These are phyloP conservation scores for Catharus fuscescens DNA, from an alignment of 2,113 vertebrate genomes.

Conservation along the genomic window DNA sequence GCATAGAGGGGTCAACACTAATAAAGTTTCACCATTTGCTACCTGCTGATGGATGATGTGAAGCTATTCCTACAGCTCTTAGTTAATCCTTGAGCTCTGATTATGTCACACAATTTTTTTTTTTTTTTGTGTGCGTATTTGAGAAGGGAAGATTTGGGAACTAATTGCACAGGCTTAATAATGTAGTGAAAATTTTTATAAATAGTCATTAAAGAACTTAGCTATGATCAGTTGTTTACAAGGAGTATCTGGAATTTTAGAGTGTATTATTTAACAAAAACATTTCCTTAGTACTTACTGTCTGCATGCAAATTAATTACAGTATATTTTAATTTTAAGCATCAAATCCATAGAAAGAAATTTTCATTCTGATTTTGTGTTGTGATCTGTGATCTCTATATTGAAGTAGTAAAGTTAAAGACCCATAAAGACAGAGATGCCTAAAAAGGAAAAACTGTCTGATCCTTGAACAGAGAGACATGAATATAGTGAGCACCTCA, in stretches of 20 bases:
- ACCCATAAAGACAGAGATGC: not conserved
- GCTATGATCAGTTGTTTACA: not conserved
- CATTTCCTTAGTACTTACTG: not conserved
- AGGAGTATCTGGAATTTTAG: not conserved
- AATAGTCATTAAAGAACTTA: not conserved
- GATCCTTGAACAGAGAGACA: not conserved
- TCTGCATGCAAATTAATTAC: not conserved
- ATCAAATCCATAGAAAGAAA: not conserved
- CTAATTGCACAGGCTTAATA: not conserved
- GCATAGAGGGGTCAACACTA: not conserved
- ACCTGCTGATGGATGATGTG: slow-evolving; percentile 19
- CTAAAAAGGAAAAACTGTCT: not conserved
- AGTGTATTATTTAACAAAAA: not conserved
- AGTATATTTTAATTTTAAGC: not conserved
- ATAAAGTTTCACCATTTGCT: not conserved
- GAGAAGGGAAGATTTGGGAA: not conserved
- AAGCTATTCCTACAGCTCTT: not conserved
- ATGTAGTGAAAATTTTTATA: not conserved
- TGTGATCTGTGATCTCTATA: not conserved
- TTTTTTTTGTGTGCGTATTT: not conserved
- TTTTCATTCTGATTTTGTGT: not conserved
- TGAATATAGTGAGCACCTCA: not conserved
- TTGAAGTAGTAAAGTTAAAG: not conserved
- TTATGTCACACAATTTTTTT: not conserved
- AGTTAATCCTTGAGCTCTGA: not conserved